Percentiles rank a stretch among this genome's conserved stretches.
Evolutionary conservation across 2,888 invertebrate genomes (phyloP).

Genomic region (Cataglyphis livida): DNA sequence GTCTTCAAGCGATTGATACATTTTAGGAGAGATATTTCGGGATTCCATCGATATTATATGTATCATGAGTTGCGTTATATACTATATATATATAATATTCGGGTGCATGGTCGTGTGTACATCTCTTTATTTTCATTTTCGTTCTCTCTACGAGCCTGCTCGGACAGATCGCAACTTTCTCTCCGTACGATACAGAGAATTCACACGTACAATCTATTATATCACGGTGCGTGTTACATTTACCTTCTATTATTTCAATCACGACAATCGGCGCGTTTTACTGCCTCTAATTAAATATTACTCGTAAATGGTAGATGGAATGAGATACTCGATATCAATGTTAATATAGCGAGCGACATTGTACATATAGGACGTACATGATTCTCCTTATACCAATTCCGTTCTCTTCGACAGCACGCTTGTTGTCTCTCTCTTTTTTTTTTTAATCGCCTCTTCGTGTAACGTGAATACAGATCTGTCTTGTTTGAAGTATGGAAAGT

Average conservation of each 20-base stretch:
- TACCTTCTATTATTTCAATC: slow-evolving; percentile 30
- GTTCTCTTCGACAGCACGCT: slow-evolving; percentile 15
- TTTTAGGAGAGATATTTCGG: background rate
- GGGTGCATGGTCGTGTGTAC: background rate
- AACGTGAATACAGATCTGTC: background rate
- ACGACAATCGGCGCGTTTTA: slow-evolving; percentile 32
- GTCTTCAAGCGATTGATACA: background rate
- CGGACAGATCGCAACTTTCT: slow-evolving; percentile 40
- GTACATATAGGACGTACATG: slow-evolving; percentile 51
- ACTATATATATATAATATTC: background rate
- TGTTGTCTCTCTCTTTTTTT: background rate
- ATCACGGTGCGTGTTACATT: slow-evolving; percentile 38
- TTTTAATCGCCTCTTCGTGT: background rate
- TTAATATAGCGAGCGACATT: slow-evolving; percentile 57
- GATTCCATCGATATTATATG: slow-evolving; percentile 2
- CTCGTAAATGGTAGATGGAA: slow-evolving; percentile 59
- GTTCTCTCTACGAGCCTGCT: slow-evolving; percentile 3
- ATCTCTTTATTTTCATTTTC: background rate
- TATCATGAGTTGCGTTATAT: slow-evolving; percentile 12
- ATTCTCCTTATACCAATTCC: slow-evolving; percentile 13
- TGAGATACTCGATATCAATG: slow-evolving; percentile 58
- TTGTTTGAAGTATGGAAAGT: background rate
- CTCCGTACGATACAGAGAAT: slow-evolving; percentile 11
- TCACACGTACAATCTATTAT: slow-evolving; percentile 52
- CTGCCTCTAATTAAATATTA: slow-evolving; percentile 57